Conservation (phyloP, 1,140 invertebrate species). For the Monochamus saltuarius region DNA sequence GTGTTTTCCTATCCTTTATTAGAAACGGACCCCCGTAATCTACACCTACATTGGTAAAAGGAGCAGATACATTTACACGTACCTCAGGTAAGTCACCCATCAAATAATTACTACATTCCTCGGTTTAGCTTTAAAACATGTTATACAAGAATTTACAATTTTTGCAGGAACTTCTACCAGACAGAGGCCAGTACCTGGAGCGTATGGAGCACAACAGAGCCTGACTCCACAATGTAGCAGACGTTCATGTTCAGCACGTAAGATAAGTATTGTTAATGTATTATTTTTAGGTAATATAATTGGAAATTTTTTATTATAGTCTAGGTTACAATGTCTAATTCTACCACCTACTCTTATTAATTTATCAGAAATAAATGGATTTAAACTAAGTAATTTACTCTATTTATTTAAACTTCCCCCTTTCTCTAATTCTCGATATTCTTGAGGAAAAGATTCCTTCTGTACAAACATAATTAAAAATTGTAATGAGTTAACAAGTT, state of each 20-base stretch:
- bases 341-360: no score
- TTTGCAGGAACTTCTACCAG: not conserved
- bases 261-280: no score
- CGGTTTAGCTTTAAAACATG: not conserved
- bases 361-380: no score
- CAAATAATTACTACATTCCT: not conserved
- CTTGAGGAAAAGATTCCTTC: constrained; percentile 16
- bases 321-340: no score
- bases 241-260: constrained; percentile 1
- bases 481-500: constrained; percentile 10
- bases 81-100: constrained; percentile 4
- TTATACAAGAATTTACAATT: not conserved
- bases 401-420: constrained; percentile 11
- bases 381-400: not conserved
- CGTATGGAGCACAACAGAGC: constrained; percentile 2
- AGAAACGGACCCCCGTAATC: constrained; percentile 38
- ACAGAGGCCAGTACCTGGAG: constrained; percentile 1
- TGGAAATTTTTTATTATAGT: no score
- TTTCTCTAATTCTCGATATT: constrained; percentile 17
- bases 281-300: no score
- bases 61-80: constrained; percentile 16
- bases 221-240: constrained; percentile 1
- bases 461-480: constrained; percentile 13
- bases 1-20: constrained; percentile 8
- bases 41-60: constrained; percentile 35